A percentile compares a stretch with the other conserved stretches of the same genome.
Conservation (phyloP, 2,113 vertebrate species). For the Myrmecophaga tridactyla region DNA sequence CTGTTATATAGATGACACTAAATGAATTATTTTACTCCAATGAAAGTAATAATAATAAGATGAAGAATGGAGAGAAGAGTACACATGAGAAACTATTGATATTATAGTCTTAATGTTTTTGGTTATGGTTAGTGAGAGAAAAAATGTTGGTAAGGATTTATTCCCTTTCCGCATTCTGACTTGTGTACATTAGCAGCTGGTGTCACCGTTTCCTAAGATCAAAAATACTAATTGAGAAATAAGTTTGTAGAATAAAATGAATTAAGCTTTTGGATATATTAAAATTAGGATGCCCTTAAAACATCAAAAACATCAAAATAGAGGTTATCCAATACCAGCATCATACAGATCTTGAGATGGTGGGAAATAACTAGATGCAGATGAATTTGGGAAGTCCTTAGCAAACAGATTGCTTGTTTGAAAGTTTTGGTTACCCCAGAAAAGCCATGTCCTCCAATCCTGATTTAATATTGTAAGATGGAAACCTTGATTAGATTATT, state of each 20-base stretch:
- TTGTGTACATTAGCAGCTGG: neutral
- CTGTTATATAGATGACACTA: neutral
- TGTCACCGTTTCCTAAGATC: neutral
- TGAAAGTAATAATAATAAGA: neutral
- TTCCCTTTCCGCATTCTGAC: neutral
- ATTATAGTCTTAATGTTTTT: neutral
- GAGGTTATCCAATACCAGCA: neutral
- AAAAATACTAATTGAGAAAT: neutral
- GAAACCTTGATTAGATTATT: too few species aligned
- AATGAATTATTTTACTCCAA: neutral
- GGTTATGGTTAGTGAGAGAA: neutral
- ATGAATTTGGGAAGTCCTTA: neutral
- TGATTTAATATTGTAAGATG: too few species aligned
- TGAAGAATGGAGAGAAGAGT: neutral
- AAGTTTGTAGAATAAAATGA: neutral
- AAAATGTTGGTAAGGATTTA: neutral
- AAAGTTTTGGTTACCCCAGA: too few species aligned
- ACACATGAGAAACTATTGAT: neutral
- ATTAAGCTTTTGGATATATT: neutral
- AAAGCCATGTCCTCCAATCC: too few species aligned
- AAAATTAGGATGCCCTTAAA: neutral
- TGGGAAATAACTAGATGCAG: neutral
- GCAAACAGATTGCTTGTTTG: too few species aligned
- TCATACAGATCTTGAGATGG: neutral
- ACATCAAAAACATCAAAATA: neutral